Conservation (phyloP, 2,797 vertebrate genomes). For the Rhinoraja longicauda region DNA sequence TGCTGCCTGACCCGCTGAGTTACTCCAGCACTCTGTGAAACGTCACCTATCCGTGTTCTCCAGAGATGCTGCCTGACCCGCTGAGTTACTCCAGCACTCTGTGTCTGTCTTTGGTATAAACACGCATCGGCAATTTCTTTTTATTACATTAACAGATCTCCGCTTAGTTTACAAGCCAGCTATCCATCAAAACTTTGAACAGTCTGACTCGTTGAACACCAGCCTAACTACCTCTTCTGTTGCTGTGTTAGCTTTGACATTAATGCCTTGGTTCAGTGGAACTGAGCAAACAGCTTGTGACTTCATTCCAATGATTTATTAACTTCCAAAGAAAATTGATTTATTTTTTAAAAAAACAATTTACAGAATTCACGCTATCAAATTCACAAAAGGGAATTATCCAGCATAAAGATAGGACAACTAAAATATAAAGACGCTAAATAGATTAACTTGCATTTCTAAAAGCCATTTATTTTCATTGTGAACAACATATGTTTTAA, state of each 20-base stretch:
- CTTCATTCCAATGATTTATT: not conserved
- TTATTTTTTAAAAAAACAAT: not conserved
- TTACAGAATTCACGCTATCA: not conserved
- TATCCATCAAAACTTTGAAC: not conserved
- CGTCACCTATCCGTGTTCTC: too few species aligned
- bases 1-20: too few species aligned
- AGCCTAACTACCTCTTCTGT: not conserved
- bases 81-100: too few species aligned
- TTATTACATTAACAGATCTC: not conserved
- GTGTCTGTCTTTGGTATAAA: too few species aligned
- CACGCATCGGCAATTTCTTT: too few species aligned
- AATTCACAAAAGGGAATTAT: not conserved
- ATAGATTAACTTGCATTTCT: not conserved
- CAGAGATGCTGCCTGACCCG: too few species aligned
- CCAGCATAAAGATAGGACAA: not conserved
- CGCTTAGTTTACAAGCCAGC: too few species aligned
- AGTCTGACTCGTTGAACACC: not conserved
- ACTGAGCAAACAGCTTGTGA: not conserved
- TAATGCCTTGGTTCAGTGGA: not conserved
- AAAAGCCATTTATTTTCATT: not conserved
- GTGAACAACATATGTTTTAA: not conserved
- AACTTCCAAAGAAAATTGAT: not conserved
- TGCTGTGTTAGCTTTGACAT: not conserved
- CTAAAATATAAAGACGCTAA: not conserved
- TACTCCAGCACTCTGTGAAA: too few species aligned